Base-by-base conservation (phyloP, 2,888 invertebrate species). In the Bellardia pandia region DNA sequence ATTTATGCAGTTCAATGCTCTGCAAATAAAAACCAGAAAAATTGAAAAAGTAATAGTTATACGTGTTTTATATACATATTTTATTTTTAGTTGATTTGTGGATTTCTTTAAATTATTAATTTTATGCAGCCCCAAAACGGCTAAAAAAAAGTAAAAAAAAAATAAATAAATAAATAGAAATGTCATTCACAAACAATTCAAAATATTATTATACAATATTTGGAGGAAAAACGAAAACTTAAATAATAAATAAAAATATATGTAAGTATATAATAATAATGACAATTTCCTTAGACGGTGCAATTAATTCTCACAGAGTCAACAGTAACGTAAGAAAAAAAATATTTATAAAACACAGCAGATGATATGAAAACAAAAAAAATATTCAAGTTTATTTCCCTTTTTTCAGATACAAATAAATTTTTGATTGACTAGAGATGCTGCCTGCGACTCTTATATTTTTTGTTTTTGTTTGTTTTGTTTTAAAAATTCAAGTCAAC, bases 331-430 rank as follows among this genome's bases (percentile, higher is more conserved):
- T 13, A 56, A 45, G 6, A 30, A 33, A 60, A 3, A 71, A 71
- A 71, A 23, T 37, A 2, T 68, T 45, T 14, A 14, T 40, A 40
- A 62, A 62, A 23, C 1, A 33, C 1, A 33, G 33, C 37, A 62
- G 72, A 42, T 42, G 6, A 33, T n/a, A 30, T 77, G 5, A 5
- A 23, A 56, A 48, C n/a, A 23, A 60, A 30, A 53, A 13, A 56
- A 80, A 66, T 74, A 66, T 79, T 81, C 66, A 66, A 75, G 81
- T 74, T 74, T 81, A 66, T 81, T 81, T 81, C 68, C 74, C n/a
- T 74, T 75, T 64, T 64, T 53, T 58, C 30, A 14, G 30, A 80
- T 53, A 56, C 53, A 56, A 74, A 74, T 37, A 81, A 64, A 40
- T 53, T 58, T 78, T 75, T 74, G 60, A 75, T 85, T 85, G 62